Evolutionary conservation across 2,888 invertebrate species (phyloP), one percentile per base, ranked within the genome.

Genomic region (Gymnoscelis rufifasciata): DNA sequence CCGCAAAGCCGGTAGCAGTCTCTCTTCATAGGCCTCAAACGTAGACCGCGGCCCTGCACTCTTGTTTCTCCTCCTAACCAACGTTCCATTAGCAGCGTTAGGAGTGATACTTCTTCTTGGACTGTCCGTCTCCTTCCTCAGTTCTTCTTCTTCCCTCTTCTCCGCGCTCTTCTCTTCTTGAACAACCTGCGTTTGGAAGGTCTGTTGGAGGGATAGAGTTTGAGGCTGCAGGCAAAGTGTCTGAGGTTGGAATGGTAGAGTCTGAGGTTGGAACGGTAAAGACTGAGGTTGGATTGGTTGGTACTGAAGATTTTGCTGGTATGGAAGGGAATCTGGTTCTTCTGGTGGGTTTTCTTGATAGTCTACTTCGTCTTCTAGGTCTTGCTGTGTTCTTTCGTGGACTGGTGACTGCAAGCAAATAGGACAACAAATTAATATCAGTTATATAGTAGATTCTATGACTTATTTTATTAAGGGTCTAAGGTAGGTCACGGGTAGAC

Each of bases 11-110:
- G 96, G 96, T 49, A 97, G 89, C 0, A 95, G 90, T 44, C 95
- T 89, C 61, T 97, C 96, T 68, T 97, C 97, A 62, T 96, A 96
- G 57, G 94, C 95, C 72, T 95, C 95, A 64, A 94, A 96, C 2
- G 94, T 94, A 8, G 93, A 91, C 10, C 91, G 82, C 0, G 91
- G 90, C 6, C 90, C 91, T 1, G 92, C 92, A 46, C 93, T 93
- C 69, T 93, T 93, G 55, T 91, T 91, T 42, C 91, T 76, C 69
- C 94, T 82, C 78, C 90, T 68, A 71, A 89, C 72, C 90, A 90
- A 46, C 83, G 89, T 30, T 90, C 87, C 88, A 59, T 83, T 87
- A 24, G 82, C 80, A 56, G 87, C 84, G 53, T 78, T 88, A 23
- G 88, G 88, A 6, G 88, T 87, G 10, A 87, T 68, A 62, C 88